Evolutionary conservation across 30 jellyfish, hydroid and myxozoan genomes (phyloP).

Genomic region (Cassiopea xamachana): DNA sequence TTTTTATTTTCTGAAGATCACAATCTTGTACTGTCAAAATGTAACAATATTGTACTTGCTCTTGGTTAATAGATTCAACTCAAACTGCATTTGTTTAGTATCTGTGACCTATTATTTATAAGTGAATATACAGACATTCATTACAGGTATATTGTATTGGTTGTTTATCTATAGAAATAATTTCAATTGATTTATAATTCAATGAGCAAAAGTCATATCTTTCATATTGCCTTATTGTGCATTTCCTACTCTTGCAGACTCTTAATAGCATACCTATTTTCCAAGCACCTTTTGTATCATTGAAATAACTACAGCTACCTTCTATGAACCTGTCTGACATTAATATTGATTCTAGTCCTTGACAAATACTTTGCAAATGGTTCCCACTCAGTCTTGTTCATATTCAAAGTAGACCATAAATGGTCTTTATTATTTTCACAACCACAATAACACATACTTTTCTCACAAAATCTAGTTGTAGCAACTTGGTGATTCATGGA

Average conservation of each 20-base stretch:
- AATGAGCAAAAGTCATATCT: not conserved
- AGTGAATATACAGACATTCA: slow-evolving; percentile 36
- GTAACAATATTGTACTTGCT: not conserved
- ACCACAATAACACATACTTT: not conserved
- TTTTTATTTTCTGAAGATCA: not conserved
- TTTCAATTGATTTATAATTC: slow-evolving; percentile 44
- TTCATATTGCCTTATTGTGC: not conserved
- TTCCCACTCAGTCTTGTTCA: slow-evolving; percentile 43
- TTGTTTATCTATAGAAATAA: slow-evolving; percentile 14
- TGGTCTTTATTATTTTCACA: slow-evolving; percentile 1
- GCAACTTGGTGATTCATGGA: not conserved
- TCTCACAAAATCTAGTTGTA: not conserved
- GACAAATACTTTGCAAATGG: slow-evolving; percentile 80
- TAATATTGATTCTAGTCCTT: slow-evolving; percentile 86
- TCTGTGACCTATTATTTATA: slow-evolving; percentile 33
- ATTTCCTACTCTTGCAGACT: not conserved
- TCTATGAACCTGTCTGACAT: slow-evolving; percentile 94
- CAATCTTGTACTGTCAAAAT: not conserved
- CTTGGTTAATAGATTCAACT: not conserved
- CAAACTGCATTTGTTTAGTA: not conserved
- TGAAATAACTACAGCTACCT: not conserved
- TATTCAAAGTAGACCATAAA: slow-evolving; percentile 19
- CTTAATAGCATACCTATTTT: not conserved
- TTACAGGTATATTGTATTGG: slow-evolving; percentile 30
- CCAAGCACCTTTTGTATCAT: not conserved